A percentile compares a stretch with the other conserved stretches of the same genome.
Conservation (phyloP, 2,113 vertebrate species). For the Gymnobelideus leadbeateri region DNA sequence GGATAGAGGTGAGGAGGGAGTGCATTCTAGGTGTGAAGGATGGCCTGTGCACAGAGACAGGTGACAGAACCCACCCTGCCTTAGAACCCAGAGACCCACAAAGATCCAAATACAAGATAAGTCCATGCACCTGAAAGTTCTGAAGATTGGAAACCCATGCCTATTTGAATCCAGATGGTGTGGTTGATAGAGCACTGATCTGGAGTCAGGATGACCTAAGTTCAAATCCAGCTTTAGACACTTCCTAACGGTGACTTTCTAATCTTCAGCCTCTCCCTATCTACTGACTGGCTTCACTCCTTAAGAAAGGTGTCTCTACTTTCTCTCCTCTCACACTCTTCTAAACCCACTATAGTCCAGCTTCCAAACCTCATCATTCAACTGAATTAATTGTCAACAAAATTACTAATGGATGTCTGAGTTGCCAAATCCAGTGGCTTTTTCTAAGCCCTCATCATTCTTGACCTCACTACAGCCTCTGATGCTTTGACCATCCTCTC, state of each 20-base stretch:
- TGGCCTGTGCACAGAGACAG: not conserved
- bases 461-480: not conserved
- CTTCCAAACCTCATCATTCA: not conserved
- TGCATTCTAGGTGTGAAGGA: not conserved
- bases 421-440: not conserved
- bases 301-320: not conserved
- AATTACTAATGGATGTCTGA: not conserved
- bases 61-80: too few relatives aligned
- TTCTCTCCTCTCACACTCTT: not conserved
- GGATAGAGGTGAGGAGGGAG: not conserved
- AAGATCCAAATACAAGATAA: not conserved
- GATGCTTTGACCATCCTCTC: too few relatives aligned
- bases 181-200: too few relatives aligned
- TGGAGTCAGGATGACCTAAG: not conserved
- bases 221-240: not conserved
- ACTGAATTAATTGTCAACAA: not conserved
- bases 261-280: not conserved
- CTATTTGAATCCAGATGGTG: not conserved
- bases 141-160: not conserved
- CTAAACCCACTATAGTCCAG: not conserved
- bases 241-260: not conserved
- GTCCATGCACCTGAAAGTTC: not conserved
- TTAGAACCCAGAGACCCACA: not conserved
- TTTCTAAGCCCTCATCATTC: not conserved
- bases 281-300: not conserved